phyloP scores from a whole-genome alignment of 53 echinoderm and acorn worm species.

The Apostichopus leukothele region DNA sequence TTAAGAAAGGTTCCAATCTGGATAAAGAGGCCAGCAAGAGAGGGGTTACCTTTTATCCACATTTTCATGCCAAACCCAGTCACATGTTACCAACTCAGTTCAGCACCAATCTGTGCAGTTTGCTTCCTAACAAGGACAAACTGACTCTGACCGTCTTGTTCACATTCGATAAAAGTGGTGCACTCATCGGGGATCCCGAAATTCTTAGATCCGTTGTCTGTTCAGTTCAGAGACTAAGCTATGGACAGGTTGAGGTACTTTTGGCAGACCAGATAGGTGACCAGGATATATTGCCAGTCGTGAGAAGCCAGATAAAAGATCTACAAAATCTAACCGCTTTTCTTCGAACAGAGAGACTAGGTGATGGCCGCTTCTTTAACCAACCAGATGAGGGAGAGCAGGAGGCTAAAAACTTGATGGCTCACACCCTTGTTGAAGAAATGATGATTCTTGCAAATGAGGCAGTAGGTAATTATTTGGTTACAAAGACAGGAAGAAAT shows the following conservation, averaged over 20 bases:
- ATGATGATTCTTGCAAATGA: slow-evolving; percentile 81
- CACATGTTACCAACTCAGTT: slow-evolving; percentile 75
- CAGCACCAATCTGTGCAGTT: slow-evolving; percentile 78
- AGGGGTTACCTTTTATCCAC: slow-evolving; percentile 73
- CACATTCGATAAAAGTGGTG: slow-evolving; percentile 56
- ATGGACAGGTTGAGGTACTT: slow-evolving; percentile 66
- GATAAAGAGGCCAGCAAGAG: slow-evolving; percentile 72
- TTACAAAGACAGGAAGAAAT: slow-evolving; percentile 48
- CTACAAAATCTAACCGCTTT: slow-evolving; percentile 52
- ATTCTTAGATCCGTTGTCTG: slow-evolving; percentile 60
- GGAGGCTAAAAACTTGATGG: slow-evolving; percentile 47
- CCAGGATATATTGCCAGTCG: neutral
- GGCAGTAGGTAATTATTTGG: slow-evolving; percentile 59
- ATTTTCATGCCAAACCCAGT: slow-evolving; percentile 60
- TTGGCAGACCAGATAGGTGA: slow-evolving; percentile 25
- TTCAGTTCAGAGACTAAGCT: slow-evolving; percentile 60
- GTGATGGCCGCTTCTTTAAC: slow-evolving; percentile 46
- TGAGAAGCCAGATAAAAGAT: slow-evolving; percentile 32
- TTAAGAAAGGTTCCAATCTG: slow-evolving; percentile 34
- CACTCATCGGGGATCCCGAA: slow-evolving; percentile 43
- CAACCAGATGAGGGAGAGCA: slow-evolving; percentile 54
- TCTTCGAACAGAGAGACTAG: slow-evolving; percentile 52
- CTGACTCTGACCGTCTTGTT: slow-evolving; percentile 69
- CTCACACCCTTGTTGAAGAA: slow-evolving; percentile 75
- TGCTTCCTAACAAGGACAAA: slow-evolving; percentile 66